phyloP scores from a whole-genome alignment of 2,797 vertebrate species.

The Melanotaenia pygmaea region DNA sequence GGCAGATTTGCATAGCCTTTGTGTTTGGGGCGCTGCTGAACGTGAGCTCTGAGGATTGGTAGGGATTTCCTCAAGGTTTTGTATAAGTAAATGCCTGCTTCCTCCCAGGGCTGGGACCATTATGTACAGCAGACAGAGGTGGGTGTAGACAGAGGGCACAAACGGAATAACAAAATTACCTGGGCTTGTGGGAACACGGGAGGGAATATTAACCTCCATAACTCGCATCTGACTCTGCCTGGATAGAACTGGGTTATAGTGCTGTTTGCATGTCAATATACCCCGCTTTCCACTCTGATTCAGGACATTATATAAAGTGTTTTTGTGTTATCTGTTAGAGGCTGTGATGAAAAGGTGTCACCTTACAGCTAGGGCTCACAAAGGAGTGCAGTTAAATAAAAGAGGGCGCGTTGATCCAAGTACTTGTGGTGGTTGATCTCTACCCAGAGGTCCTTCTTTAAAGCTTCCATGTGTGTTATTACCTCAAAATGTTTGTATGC shows the following conservation, averaged over 20 bases:
- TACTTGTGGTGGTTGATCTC: slow-evolving; percentile 40
- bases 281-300: slow-evolving; percentile 12
- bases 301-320: slow-evolving; percentile 11
- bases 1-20: slow-evolving; percentile 86
- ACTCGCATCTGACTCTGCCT: slow-evolving; percentile 43
- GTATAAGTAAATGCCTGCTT: slow-evolving; percentile 81
- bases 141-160: slow-evolving; percentile 75
- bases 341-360: slow-evolving; percentile 37
- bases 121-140: slow-evolving; percentile 79
- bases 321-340: slow-evolving; percentile 35
- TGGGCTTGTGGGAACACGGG: slow-evolving; percentile 69
- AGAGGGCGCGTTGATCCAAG: slow-evolving; percentile 30
- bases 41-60: slow-evolving; percentile 81
- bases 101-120: slow-evolving; percentile 82
- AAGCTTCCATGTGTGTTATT: slow-evolving; percentile 50
- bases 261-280: slow-evolving; percentile 26
- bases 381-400: slow-evolving; percentile 27
- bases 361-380: slow-evolving; percentile 21
- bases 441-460: slow-evolving; percentile 43
- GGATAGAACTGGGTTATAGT: slow-evolving; percentile 39
- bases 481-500: slow-evolving; percentile 38
- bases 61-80: slow-evolving; percentile 81
- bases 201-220: slow-evolving; percentile 69
- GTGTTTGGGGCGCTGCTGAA: slow-evolving; percentile 80
- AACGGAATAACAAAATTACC: slow-evolving; percentile 80